Percentiles rank a stretch among this genome's conserved stretches.
Evolutionary conservation across 2,797 vertebrate species (phyloP).

Genomic region (Ctenochaetus hawaiiensis): DNA sequence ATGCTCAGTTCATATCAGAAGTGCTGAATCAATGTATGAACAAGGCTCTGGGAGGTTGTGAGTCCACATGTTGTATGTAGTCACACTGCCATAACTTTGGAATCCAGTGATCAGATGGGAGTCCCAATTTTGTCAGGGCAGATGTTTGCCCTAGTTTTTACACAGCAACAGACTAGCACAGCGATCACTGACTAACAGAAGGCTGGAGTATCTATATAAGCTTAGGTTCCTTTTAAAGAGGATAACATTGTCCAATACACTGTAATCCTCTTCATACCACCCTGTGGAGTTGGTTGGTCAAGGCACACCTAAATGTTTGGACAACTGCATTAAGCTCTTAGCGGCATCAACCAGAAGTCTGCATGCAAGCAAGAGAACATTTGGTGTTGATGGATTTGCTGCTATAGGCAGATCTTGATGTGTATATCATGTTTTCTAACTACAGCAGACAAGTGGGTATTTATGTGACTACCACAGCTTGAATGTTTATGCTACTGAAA

Average conservation of each 20-base stretch:
- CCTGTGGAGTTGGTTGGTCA: conserved; percentile 25
- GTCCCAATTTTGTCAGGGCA: conserved; percentile 39
- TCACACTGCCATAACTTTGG: conserved; percentile 31
- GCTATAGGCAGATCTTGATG: not conserved
- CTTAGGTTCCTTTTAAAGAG: conserved; percentile 56
- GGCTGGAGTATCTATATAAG: conserved; percentile 45
- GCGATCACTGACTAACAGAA: conserved; percentile 24
- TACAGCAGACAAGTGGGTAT: not conserved
- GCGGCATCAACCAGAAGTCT: not conserved
- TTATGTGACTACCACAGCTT: not conserved
- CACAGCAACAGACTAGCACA: conserved; percentile 22
- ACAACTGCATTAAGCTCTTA: conserved; percentile 3
- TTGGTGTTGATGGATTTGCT: not conserved
- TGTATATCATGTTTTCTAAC: not conserved
- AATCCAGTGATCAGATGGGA: conserved; percentile 48
- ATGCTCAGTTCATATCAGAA: conserved; percentile 32
- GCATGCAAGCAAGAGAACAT: not conserved
- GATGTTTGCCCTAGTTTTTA: conserved; percentile 68
- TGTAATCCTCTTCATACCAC: conserved; percentile 40
- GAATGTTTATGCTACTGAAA: not conserved
- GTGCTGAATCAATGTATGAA: conserved; percentile 2
- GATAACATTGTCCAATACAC: conserved; percentile 47
- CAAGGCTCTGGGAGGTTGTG: not conserved
- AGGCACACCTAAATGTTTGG: conserved; percentile 16
- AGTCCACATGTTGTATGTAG: not conserved